These are phyloP conservation scores for Oryctes rhinoceros DNA, from an alignment of 1,140 invertebrate genomes.

Conservation along the genomic window DNA sequence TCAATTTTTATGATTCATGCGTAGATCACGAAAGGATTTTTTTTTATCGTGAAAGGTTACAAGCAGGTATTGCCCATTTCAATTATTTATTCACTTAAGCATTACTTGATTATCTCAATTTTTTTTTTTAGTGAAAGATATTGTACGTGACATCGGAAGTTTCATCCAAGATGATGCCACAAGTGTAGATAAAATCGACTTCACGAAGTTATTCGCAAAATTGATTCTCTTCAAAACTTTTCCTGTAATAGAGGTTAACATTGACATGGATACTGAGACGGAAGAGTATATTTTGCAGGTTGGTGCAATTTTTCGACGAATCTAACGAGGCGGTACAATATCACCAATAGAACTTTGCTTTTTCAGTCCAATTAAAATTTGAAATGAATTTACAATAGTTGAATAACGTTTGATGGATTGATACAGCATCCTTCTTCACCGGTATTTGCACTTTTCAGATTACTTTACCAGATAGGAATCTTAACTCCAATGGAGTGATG, in stretches of 20 bases:
- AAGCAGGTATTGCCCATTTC: conserved; percentile 28
- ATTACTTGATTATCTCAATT: not conserved
- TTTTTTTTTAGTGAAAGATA: not conserved
- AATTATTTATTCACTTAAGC: too few species aligned
- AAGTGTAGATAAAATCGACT: not conserved
- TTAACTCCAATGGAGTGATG: conserved; percentile 6
- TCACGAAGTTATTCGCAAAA: conserved; percentile 46
- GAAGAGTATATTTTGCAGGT: conserved; percentile 46
- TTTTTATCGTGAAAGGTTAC: conserved; percentile 39
- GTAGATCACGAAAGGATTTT: conserved; percentile 44
- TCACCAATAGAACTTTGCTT: too few species aligned
- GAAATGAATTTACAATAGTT: not conserved
- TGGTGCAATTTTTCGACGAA: not conserved
- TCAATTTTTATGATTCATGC: conserved; percentile 45
- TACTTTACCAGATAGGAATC: conserved; percentile 41
- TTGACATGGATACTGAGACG: conserved; percentile 45
- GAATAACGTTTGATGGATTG: too few species aligned
- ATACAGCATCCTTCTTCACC: too few species aligned
- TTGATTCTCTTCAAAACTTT: conserved; percentile 44
- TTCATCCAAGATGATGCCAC: not conserved
- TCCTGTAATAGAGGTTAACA: conserved; percentile 46
- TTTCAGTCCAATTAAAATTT: too few species aligned
- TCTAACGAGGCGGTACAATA: too few species aligned
- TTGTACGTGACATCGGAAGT: not conserved
- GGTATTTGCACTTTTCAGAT: conserved; percentile 41